Evolutionary conservation across 2,888 invertebrate species (phyloP).

Genomic region (Pseudococcus viburni): DNA sequence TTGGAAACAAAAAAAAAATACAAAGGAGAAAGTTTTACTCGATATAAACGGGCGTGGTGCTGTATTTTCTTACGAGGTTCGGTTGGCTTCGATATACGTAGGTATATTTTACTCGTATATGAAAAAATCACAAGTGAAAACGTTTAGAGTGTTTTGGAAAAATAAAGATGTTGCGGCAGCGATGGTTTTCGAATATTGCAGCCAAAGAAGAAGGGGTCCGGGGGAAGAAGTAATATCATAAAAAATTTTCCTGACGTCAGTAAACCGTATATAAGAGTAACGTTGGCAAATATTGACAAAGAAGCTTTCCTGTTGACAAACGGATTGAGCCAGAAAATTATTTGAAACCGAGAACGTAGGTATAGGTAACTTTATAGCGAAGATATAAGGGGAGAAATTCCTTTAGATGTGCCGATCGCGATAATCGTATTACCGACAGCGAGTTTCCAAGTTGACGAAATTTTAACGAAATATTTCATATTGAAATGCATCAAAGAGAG

Average conservation of each 20-base stretch:
- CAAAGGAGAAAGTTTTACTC: not conserved
- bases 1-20: not conserved
- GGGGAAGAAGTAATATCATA: not conserved
- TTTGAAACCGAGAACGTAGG: not conserved
- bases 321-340: slow-evolving; percentile 46
- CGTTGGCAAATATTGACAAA: slow-evolving; percentile 42
- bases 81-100: no score
- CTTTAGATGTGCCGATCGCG: not conserved
- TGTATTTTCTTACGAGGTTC: not conserved
- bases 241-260: slow-evolving; percentile 23
- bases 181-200: not conserved
- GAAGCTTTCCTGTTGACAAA: slow-evolving; percentile 41
- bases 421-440: not conserved
- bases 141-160: not conserved
- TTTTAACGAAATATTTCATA: slow-evolving; percentile 7
- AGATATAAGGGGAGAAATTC: not conserved
- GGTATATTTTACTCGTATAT: not conserved
- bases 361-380: not conserved
- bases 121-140: not conserved
- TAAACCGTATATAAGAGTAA: not conserved
- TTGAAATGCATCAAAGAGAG: not conserved
- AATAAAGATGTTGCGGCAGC: not conserved
- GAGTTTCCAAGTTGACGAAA: not conserved
- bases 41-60: not conserved
- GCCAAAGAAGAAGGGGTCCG: not conserved